These are phyloP conservation scores for Emydocephalus ijimae DNA, from an alignment of 2,113 vertebrate genomes.

Conservation along the genomic window DNA sequence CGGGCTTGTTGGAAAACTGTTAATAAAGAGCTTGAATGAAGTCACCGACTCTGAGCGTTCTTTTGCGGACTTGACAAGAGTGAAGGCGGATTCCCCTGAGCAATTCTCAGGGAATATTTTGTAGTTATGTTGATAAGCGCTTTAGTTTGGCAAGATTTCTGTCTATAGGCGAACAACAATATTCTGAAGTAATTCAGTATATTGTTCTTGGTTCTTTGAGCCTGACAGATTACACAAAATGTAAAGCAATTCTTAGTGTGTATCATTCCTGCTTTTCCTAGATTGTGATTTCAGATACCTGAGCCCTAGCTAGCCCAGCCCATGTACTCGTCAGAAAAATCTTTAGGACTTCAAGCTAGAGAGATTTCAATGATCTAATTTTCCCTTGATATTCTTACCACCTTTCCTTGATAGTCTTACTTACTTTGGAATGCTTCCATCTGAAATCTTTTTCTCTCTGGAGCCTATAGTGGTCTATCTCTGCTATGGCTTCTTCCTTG, in stretches of 20 bases:
- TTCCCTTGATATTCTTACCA: constrained; percentile 8
- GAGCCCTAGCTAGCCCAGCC: not conserved
- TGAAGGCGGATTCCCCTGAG: not conserved
- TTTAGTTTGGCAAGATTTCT: not conserved
- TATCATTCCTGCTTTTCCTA: not conserved
- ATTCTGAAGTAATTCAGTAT: not conserved
- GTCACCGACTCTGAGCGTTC: too few species aligned
- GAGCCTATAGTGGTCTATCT: constrained; percentile 70
- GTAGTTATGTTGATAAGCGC: not conserved
- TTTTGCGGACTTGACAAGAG: too few species aligned
- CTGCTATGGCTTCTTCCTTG: constrained; percentile 72
- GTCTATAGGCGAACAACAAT: not conserved
- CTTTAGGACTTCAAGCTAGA: not conserved
- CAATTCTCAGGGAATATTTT: not conserved
- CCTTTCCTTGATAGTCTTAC: constrained; percentile 6
- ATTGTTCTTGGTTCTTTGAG: not conserved
- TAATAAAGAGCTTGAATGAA: too few species aligned
- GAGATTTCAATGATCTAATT: not conserved
- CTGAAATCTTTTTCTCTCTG: constrained; percentile 71
- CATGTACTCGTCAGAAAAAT: not conserved
- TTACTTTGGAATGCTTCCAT: constrained; percentile 69
- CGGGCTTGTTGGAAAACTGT: too few species aligned
- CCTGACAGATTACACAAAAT: not conserved
- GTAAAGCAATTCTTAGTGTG: not conserved
- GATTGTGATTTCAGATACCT: not conserved